Evolutionary conservation across 2,797 vertebrate genomes (phyloP).

Genomic region (Poecilia gillii): DNA sequence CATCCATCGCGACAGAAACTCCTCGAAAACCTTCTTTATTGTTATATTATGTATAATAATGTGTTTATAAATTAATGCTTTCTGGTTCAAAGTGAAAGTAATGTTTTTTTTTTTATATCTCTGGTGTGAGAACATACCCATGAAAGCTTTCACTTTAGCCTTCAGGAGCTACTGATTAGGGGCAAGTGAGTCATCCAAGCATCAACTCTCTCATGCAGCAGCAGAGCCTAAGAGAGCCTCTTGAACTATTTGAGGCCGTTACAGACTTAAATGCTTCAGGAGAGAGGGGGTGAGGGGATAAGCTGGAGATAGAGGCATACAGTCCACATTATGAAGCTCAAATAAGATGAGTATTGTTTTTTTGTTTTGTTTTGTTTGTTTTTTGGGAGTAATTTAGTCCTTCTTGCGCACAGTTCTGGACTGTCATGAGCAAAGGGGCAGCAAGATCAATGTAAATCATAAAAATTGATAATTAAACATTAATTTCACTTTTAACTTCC

Average conservation of each 20-base stretch:
- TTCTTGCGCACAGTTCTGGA: conserved; percentile 34
- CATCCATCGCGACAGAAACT: neutral
- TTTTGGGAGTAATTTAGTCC: conserved; percentile 44
- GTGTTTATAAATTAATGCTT: neutral
- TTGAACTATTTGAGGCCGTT: conserved; percentile 77
- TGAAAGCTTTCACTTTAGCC: conserved; percentile 56
- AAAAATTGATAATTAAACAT: neutral
- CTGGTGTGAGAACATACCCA: conserved; percentile 43
- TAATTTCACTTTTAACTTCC: neutral
- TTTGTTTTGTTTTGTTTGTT: conserved; percentile 35
- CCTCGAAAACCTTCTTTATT: neutral
- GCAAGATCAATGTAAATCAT: neutral
- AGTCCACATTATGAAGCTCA: conserved; percentile 63
- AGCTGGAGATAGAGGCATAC: conserved; percentile 69
- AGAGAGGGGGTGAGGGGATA: conserved; percentile 63
- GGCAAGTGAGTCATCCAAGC: conserved; percentile 76
- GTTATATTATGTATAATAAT: neutral
- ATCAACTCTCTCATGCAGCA: conserved; percentile 70
- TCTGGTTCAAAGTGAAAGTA: conserved; percentile 24
- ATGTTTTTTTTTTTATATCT: conserved; percentile 9
- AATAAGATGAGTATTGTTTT: conserved; percentile 28
- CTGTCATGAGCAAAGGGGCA: neutral
- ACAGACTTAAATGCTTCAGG: conserved; percentile 73
- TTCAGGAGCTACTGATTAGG: conserved; percentile 66
- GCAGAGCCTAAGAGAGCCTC: conserved; percentile 71